Base-by-base conservation (phyloP, 2,888 invertebrate genomes). In the Melangyna quadrimaculata region DNA sequence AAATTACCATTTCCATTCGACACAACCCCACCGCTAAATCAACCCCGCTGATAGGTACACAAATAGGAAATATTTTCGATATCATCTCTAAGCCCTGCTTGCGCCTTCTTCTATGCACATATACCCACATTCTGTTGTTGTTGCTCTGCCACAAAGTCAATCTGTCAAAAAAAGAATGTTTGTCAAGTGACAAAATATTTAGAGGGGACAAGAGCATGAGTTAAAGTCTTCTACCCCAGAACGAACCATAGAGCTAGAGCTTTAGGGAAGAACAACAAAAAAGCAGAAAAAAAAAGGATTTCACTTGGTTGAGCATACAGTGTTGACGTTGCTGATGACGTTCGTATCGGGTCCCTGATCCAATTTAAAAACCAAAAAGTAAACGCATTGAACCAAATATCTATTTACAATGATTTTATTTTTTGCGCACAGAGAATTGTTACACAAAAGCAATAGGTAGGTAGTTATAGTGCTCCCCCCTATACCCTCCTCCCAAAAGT, bases 1-100 rank as follows among this genome's bases (percentile, higher is more conserved):
- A 81, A 86, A 86, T 86, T 86, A 81, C 86, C 86, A 86, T 81
- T 81, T 86, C 86, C 70, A 78, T 78, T 86, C 81, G 70, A 63
- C 73, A 73, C 61, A 55, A 81, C 86, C 86, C 61, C 48, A 81
- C 86, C 86, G 86, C 86, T 86, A 86, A 86, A 86, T 86, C 80
- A 86, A 86, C 78, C 69, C 70, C 73, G 45, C 77, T 81, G 86
- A 86, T 86, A 81, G 81, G 81, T 81, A 86, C 86, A 86, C 81
- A 86, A 86, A 86, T 73, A 81, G 81, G 43, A 78, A 81, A 78
- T 69, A 78, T 70, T 78, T 71, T 73, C 86, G 86, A 86, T 86
- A 86, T 48, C 73, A 86, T 86, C 81, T 81, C 75, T 70, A 84
- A 63, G 55, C 51, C 45, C 51, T 61, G 63, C 22, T 37, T 71